Base-by-base conservation (phyloP, 1,140 invertebrate genomes). In the Hyles vespertilio region DNA sequence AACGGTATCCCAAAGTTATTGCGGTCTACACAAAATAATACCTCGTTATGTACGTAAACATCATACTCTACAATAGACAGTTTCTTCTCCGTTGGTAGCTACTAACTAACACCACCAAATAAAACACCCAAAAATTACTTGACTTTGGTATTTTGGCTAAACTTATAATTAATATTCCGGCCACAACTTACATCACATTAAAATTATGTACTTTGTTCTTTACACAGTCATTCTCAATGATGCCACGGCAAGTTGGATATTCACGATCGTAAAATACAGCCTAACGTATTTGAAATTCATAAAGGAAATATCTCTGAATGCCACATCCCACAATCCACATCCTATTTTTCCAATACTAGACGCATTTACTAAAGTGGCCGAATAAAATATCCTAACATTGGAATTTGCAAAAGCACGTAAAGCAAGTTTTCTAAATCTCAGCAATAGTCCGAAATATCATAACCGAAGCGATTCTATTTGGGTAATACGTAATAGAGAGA, bases 391-490 rank as follows among this genome's bases (percentile, higher is more conserved):
- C 5, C n/a, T n/a, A n/a, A 48, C 12, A 11, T 56, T 44, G 43
- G 44, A 56, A 59, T 45, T 63, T 53, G 36, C 22, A 61, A 46
- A 58, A 51, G 58, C 65, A 50, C 45, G 47, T 36, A 61, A 69
- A 59, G 52, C 60, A 65, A 70, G 52, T 64, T 70, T 74, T 70
- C 51, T 61, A 69, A 70, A 72, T 70, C 68, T 65, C 65, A 48
- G 63, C 58, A 59, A 72, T 70, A 65, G 67, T 61, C 51, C 49
- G 63, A 54, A 65, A 66, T 59, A 71, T 79, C 65, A 75, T 76
- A 79, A 74, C 69, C 60, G 58, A 70, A 68, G 65, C 65, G 57
- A 73, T 77, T 64, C 72, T 74, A 79, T 79, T 79, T 76, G 68
- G 73, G 73, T 67, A 71, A 76, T 75, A 69, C 53, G 70, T 69